Conservation (phyloP, 1,140 invertebrate genomes). For the Eufriesea mexicana region DNA sequence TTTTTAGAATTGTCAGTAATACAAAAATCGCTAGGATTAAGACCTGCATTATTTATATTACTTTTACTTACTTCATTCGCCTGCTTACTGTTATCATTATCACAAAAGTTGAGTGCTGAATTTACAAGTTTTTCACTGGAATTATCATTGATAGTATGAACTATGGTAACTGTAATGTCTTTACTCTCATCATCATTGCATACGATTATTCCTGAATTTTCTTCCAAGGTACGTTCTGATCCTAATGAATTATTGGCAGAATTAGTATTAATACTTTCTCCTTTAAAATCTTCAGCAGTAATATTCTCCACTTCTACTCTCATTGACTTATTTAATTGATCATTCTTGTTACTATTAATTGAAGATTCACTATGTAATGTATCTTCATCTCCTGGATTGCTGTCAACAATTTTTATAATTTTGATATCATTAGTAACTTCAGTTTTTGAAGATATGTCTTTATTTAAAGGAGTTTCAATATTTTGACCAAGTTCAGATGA, state of each 20-base stretch:
- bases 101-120: neutral
- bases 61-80: neutral
- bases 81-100: constrained; percentile 6
- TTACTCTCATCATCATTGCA: constrained; percentile 18
- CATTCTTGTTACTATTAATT: neutral
- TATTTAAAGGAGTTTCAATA: neutral
- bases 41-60: neutral
- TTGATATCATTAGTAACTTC: neutral
- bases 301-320: neutral
- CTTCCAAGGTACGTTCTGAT: neutral
- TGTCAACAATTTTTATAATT: neutral
- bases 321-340: neutral
- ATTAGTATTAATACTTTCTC: neutral
- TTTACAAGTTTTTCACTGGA: constrained; percentile 1
- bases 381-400: neutral
- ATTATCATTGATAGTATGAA: constrained; percentile 8
- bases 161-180: constrained; percentile 10
- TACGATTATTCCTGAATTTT: neutral
- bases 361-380: neutral
- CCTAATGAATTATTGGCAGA: neutral
- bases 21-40: neutral
- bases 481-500: constrained; percentile 1
- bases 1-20: neutral
- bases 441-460: constrained; percentile 5
- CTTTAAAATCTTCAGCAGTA: neutral